phyloP scores from a whole-genome alignment of 2,113 vertebrate genomes.

The Paedocypris sp. region DNA sequence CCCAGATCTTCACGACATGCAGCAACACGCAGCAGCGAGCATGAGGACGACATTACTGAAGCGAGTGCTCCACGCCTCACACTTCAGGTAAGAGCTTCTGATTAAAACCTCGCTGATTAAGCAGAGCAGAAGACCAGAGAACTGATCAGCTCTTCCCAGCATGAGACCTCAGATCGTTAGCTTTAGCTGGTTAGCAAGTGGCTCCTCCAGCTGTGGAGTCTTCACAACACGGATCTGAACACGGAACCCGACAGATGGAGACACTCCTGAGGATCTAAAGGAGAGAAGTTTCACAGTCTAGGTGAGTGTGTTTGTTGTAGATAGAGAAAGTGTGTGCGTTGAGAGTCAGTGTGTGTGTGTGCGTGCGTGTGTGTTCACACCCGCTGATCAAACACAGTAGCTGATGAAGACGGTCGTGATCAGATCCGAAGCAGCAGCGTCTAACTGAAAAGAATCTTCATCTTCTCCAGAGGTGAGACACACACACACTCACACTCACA shows the following conservation, averaged over 20 bases:
- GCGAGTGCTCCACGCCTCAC: background rate
- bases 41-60: background rate
- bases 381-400: slow-evolving; percentile 59
- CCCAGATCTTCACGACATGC: slow-evolving; percentile 33
- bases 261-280: no score
- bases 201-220: no score
- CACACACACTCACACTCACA: no score
- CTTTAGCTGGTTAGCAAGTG: no score
- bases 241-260: no score
- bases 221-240: no score
- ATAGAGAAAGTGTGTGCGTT: background rate
- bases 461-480: no score
- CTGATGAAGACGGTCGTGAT: slow-evolving; percentile 54
- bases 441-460: background rate
- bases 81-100: slow-evolving; percentile 5
- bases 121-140: no score
- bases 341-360: slow-evolving; percentile 27
- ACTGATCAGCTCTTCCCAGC: no score
- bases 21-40: slow-evolving; percentile 25
- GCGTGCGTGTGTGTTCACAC: slow-evolving; percentile 44
- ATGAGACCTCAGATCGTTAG: no score
- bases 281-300: background rate
- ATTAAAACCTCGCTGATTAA: no score
- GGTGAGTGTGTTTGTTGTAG: background rate
- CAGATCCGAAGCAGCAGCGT: background rate